phyloP scores from a whole-genome alignment of 2,113 vertebrate genomes.

The Symphodus melops region DNA sequence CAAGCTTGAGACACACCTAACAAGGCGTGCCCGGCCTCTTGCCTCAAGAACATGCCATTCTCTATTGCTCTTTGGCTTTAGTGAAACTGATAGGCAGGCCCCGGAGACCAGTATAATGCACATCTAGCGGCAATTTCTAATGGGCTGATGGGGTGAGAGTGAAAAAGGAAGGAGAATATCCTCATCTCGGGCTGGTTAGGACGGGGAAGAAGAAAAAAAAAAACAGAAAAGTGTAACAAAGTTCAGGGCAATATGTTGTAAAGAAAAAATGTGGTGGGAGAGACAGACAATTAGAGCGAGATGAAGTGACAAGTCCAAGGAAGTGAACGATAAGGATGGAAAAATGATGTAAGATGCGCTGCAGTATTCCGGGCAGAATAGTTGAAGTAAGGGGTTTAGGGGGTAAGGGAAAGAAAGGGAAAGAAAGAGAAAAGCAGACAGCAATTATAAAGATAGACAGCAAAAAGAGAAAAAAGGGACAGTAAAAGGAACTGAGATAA shows the following conservation, averaged over 20 bases:
- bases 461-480: slow-evolving; percentile 23
- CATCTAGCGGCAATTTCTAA: slow-evolving; percentile 66
- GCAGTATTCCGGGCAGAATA: slow-evolving; percentile 12
- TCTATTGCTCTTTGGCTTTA: slow-evolving; percentile 53
- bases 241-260: neutral
- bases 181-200: slow-evolving; percentile 22
- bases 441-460: slow-evolving; percentile 64
- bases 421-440: slow-evolving; percentile 25
- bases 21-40: slow-evolving; percentile 50
- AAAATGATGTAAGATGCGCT: slow-evolving; percentile 17
- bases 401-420: slow-evolving; percentile 22
- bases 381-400: slow-evolving; percentile 20
- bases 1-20: slow-evolving; percentile 74
- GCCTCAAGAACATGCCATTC: slow-evolving; percentile 52
- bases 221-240: neutral
- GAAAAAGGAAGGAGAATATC: slow-evolving; percentile 48
- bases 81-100: slow-evolving; percentile 71
- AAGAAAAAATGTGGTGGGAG: neutral
- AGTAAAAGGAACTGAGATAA: slow-evolving; percentile 57
- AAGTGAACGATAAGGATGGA: neutral
- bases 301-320: slow-evolving; percentile 26
- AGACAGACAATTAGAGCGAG: slow-evolving; percentile 8
- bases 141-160: slow-evolving; percentile 69
- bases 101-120: slow-evolving; percentile 69
- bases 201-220: slow-evolving; percentile 32